These are phyloP conservation scores for Lepidurus arcticus DNA, from an alignment of 1,140 invertebrate genomes.

Conservation along the genomic window DNA sequence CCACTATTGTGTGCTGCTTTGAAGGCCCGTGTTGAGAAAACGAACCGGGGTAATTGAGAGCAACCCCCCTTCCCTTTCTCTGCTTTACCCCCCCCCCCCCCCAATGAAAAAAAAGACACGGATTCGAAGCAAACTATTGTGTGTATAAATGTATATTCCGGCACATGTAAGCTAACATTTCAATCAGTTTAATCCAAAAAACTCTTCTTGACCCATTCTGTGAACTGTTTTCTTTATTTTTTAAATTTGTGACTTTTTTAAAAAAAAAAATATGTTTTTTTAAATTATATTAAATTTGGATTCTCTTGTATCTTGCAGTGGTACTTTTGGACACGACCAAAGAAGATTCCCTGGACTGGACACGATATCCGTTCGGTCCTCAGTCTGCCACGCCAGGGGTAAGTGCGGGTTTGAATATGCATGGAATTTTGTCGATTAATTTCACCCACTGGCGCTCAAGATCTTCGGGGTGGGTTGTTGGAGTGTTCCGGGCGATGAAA, in stretches of 20 bases:
- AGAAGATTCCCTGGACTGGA: conserved; percentile 81
- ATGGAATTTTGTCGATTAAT: not conserved
- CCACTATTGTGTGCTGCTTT: not conserved
- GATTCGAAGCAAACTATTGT: not conserved
- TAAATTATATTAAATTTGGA: not conserved
- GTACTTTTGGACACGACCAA: conserved; percentile 83
- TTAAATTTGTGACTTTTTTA: not conserved
- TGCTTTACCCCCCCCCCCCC: not conserved
- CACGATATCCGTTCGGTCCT: conserved; percentile 78
- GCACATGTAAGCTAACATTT: too few relatives aligned
- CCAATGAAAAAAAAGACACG: too few relatives aligned
- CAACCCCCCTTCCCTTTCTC: not conserved
- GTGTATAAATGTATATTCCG: too few relatives aligned
- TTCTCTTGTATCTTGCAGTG: conserved; percentile 54
- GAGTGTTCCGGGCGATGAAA: too few relatives aligned
- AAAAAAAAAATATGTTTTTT: not conserved
- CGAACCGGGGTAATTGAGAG: not conserved
- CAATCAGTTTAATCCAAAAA: too few relatives aligned
- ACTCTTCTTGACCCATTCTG: too few relatives aligned
- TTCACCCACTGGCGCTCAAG: not conserved
- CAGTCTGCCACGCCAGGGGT: conserved; percentile 81
- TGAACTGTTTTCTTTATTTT: too few relatives aligned
- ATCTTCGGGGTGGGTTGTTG: too few relatives aligned
- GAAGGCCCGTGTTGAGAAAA: not conserved
- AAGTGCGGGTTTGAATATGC: conserved; percentile 47